Evolutionary conservation across 2,797 vertebrate genomes (phyloP).

Genomic region (Huso huso): DNA sequence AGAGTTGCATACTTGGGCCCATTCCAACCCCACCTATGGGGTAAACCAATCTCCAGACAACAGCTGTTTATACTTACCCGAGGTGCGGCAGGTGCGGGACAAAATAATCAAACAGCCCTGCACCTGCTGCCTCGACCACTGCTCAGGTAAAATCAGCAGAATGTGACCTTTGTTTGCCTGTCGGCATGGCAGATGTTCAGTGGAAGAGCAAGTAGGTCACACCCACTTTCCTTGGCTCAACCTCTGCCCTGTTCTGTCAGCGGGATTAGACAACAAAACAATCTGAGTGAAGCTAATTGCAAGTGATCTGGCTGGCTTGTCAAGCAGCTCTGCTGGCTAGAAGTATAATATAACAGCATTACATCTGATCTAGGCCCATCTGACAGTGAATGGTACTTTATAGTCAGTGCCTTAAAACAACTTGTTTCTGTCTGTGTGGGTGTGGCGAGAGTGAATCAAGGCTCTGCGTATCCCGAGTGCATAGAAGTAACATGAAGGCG

Average conservation of each 20-base stretch:
- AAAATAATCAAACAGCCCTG: constrained; percentile 31
- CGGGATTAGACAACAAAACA: constrained; percentile 29
- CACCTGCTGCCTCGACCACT: constrained; percentile 50
- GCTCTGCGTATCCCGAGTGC: too few species aligned
- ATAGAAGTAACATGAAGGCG: too few species aligned
- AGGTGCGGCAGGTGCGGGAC: constrained; percentile 54
- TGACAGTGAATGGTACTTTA: neutral
- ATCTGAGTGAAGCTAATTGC: constrained; percentile 23
- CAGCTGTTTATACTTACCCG: constrained; percentile 57
- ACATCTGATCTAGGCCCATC: neutral
- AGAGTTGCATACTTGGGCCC: constrained; percentile 30
- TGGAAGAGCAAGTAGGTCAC: constrained; percentile 27
- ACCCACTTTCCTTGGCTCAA: constrained; percentile 31
- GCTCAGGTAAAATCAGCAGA: constrained; percentile 31
- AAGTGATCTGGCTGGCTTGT: constrained; percentile 10
- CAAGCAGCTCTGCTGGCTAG: neutral
- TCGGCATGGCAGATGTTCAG: constrained; percentile 31
- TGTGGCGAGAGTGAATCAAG: too few species aligned
- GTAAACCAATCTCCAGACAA: constrained; percentile 19
- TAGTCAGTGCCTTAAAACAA: neutral
- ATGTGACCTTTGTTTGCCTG: constrained; percentile 36
- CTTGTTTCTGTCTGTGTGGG: neutral
- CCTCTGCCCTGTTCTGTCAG: constrained; percentile 36
- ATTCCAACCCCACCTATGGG: constrained; percentile 40
- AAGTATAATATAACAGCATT: neutral